Base-by-base conservation (phyloP, 2,113 vertebrate species). In the Meriones unguiculatus region DNA sequence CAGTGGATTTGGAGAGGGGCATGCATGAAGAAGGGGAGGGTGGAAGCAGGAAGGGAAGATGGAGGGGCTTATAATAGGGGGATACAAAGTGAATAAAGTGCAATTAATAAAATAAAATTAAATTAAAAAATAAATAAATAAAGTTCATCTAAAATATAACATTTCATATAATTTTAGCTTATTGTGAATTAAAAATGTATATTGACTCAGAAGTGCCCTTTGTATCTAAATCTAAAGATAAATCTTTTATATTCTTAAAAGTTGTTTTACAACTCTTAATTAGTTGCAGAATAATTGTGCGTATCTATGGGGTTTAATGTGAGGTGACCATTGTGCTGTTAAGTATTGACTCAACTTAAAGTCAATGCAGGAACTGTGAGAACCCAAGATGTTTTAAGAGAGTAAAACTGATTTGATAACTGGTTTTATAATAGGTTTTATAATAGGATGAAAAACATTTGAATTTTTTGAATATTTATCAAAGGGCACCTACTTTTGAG, bases 341-440 rank as follows among this genome's bases (percentile, higher is more conserved):
- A 41, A 38, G 1, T 87, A 92, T 93, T 92, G 54, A 38, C 2
- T 11, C 35, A 9, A 96, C 95, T 57, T 92, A 70, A 90, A 20
- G 64, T 96, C 70, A 81, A 67, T 85, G 38, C 6, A 84, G 89
- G 81, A 2, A 13, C 94, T 62, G 50, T 72, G 72, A n/a, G 69
- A 77, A 57, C 81, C 41, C 22, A 95, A 85, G 93, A 62, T 52
- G 24, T 81, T 96, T 25, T 2, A 96, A 95, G 52, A 93, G 95
- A 87, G 64, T n/a, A 69, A 89, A 93, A 22, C 86, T 89, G 4
- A 78, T 89, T 78, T 84, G 5, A 92, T 32, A 57, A 3, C 3
- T 57, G 52, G 12, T 12, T 81, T 72, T 72, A n/a, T 18, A n/a
- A n/a, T 72, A 72, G 52, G 12, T 12, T 81, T 72, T 72, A n/a